Base-by-base conservation (phyloP, 2,888 invertebrate genomes). In the Athrips mouffetella region DNA sequence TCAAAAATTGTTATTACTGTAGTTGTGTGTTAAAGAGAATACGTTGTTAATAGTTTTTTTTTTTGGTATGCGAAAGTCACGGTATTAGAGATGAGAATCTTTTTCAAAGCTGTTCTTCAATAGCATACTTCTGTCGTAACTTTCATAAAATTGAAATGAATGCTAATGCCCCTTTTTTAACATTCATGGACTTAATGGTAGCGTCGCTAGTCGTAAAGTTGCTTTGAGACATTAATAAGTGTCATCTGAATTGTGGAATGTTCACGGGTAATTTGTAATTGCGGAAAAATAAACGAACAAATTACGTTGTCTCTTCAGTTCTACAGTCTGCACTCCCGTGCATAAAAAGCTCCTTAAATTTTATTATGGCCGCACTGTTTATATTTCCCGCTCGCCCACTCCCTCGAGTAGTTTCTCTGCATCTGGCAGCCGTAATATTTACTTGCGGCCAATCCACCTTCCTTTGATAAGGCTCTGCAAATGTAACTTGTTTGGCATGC, bases 311-410 rank as follows among this genome's bases (percentile, higher is more conserved):
- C 18, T 25, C 35, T 10, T 27, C n/a, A n/a, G 7, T 4, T 27
- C 10, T 27, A 8, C 27, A 8, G 47, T 52, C 48, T 55, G 48
- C 52, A 46, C 30, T 50, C 66, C 67, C 66, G 66, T 68, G 70
- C 67, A 50, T 50, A 48, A 54, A 49, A 48, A 67, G 37, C 46
- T 46, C 70, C 70, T 66, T 67, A 72, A 68, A 70, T 73, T 70
- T 70, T 73, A 76, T 79, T 77, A 77, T 78, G 76, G 74, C 75
- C 75, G 73, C 67, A 62, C 67, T 60, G 63, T 67, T 60, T 63
- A 57, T n/a, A n/a, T 67, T 65, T 45, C 59, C 53, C 57, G 49
- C 53, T 52, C 54, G 57, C 50, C 47, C 49, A 45, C 50, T 49
- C 56, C 48, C 51, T 48, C 44, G 50, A 49, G 41, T 54, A 52